Evolutionary conservation across 2,888 invertebrate genomes (phyloP), one percentile per base, ranked within the genome.

Genomic region (Adelognathus sp.): DNA sequence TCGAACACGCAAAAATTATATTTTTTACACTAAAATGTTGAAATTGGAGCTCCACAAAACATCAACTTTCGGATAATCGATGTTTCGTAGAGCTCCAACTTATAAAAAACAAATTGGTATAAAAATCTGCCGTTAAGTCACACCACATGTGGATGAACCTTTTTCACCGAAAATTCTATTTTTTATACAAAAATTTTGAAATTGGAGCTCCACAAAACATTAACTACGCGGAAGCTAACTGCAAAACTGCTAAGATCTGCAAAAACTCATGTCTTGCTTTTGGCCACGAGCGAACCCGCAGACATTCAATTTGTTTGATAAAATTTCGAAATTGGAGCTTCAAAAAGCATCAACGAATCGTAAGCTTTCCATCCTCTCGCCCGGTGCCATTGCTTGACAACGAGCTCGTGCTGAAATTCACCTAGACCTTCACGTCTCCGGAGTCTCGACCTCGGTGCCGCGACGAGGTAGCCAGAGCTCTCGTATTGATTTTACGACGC

Each of bases 401-500:
- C 9, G 29, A 29, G 7, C 50, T 21, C 50, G 54, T 4, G 21
- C 50, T 50, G 24, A 21, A 50, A 9, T 18, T 54, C 16, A 70
- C 50, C 60, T n/a, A 70, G 60, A 69, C 36, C 70, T 24, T 39
- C 18, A 18, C 36, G 29, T n/a, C 27, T 41, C 18, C 24, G 6
- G 27, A 71, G 21, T 31, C 52, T 50, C 60, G 61, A 29, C 61
- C 60, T 50, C 61, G 54, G 16, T 52, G 39, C 54, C 41, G 52
- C 41, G 39, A 24, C n/a, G n/a, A n/a, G n/a, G 29, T 24, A 54
- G 39, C 21, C n/a, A n/a, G n/a, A n/a, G n/a, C 66, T 18, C 24
- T 41, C 41, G 61, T 72, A 72, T 72, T 72, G 63, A 63, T 72
- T 72, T 72, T 72, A 54, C 31, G 31, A 21, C 18, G 21, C 24